phyloP scores from a whole-genome alignment of 2,113 vertebrate genomes.

The Prionailurus bengalensis region DNA sequence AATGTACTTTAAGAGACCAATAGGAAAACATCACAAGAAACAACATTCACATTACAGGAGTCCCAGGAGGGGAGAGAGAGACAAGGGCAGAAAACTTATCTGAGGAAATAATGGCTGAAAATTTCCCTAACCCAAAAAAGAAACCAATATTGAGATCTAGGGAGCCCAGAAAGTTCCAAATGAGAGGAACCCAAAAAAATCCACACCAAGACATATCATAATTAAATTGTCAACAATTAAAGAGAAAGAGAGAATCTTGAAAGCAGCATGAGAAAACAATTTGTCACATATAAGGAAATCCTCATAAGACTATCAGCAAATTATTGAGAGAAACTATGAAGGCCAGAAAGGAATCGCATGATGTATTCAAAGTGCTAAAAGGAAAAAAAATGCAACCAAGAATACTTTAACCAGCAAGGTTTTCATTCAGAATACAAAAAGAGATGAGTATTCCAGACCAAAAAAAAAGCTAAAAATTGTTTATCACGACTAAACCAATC shows the following conservation, averaged over 20 bases:
- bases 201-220: not conserved
- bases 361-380: not conserved
- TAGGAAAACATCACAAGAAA: not conserved
- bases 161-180: not conserved
- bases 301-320: not conserved
- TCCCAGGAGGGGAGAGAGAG: not conserved
- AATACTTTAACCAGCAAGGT: not conserved
- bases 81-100: not conserved
- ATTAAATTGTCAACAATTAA: not conserved
- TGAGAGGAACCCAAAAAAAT: not conserved
- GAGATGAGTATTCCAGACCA: not conserved
- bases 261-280: not conserved
- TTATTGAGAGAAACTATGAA: not conserved
- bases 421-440: not conserved
- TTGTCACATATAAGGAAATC: not conserved
- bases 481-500: not conserved
- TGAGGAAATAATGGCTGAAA: not conserved
- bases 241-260: not conserved
- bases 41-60: not conserved
- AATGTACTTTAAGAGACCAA: not conserved
- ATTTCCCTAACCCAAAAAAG: not conserved
- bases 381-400: not conserved
- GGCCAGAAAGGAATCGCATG: not conserved
- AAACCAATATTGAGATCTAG: not conserved
- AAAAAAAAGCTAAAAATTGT: not conserved